Evolutionary conservation across 2,888 invertebrate species (phyloP).

Genomic region (Lepeophtheirus nordmannii): DNA sequence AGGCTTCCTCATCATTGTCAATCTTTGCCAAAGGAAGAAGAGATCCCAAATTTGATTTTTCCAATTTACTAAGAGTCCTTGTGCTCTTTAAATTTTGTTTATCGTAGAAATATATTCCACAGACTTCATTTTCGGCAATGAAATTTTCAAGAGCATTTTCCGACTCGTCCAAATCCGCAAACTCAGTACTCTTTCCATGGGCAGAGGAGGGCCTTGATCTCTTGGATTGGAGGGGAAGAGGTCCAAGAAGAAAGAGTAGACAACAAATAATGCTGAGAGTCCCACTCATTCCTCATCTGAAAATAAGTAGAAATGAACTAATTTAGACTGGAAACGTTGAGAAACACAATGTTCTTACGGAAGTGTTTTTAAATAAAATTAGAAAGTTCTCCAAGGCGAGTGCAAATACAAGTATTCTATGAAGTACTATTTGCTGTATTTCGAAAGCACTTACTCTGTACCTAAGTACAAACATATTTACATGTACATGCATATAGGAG

Average conservation of each 20-base stretch:
- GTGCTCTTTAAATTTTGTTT: not conserved
- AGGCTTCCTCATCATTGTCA: not conserved
- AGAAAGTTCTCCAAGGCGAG: not conserved
- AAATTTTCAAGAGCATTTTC: not conserved
- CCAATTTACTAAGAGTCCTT: not conserved
- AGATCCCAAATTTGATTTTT: not conserved
- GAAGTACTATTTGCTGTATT: too few relatives aligned
- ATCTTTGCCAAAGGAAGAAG: not conserved
- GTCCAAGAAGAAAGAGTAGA: not conserved
- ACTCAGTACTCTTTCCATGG: not conserved
- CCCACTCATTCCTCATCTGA: not conserved
- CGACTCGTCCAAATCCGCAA: not conserved
- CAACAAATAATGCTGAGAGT: not conserved
- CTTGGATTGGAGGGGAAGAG: not conserved
- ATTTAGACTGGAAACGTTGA: too few relatives aligned
- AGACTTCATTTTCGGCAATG: constrained; percentile 1
- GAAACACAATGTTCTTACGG: not conserved
- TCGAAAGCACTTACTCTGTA: not conserved
- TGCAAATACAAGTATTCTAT: not conserved
- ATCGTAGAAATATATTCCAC: not conserved
- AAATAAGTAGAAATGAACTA: not conserved
- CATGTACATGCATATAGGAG: too few relatives aligned
- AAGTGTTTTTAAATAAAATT: not conserved
- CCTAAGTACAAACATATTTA: too few relatives aligned
- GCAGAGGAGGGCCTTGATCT: not conserved